Base-by-base conservation (phyloP, 2,113 vertebrate genomes). In the Mohoua ochrocephala region DNA sequence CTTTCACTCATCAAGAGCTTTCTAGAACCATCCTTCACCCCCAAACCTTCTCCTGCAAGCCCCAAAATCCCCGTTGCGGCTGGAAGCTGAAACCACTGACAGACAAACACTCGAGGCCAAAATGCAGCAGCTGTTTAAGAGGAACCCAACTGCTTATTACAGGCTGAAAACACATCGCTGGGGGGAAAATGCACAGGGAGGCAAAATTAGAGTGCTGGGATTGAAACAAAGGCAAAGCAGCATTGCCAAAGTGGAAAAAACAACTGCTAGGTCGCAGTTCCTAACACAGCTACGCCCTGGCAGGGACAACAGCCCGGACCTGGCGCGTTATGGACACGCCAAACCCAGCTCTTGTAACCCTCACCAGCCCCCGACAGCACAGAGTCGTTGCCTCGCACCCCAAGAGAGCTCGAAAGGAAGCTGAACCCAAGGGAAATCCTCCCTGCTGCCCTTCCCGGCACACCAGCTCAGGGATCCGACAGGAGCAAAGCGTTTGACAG, bases 351-450 rank as follows among this genome's bases (percentile, higher is more conserved):
- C n/a, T 2, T 3, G 27, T 4, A 53, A 28, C 31, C 0, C 24
- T 10, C 30, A 3, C 3, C 11, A 1, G 37, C 16, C 35, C 47
- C 31, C 57, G 10, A 41, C 52, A 56, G 63, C 57, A 33, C 37
- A 3, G 13, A 44, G 57, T 1, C 1, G 1, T 3, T 8, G 42
- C 1, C 33, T 35, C 15, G 33, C 57, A 33, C 0, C 35, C 15
- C 59, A 10, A 7, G 1, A 1, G 13, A 31, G 61, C 85, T 33
- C 65, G 4, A 31, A 54, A 50, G 19, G 44, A 28, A 59, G 35
- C 17, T 9, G n/a, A 54, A 19, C 10, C 6, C 65, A 33, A 35
- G 53, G 30, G 15, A 15, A 11, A 41, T 10, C 15, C 67, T 56
- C 10, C 1, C 56, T 21, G 20, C 37, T 27, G 60, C 13, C 44